Evolutionary conservation across 2,113 vertebrate genomes (phyloP).

Genomic region (Heterotis niloticus): DNA sequence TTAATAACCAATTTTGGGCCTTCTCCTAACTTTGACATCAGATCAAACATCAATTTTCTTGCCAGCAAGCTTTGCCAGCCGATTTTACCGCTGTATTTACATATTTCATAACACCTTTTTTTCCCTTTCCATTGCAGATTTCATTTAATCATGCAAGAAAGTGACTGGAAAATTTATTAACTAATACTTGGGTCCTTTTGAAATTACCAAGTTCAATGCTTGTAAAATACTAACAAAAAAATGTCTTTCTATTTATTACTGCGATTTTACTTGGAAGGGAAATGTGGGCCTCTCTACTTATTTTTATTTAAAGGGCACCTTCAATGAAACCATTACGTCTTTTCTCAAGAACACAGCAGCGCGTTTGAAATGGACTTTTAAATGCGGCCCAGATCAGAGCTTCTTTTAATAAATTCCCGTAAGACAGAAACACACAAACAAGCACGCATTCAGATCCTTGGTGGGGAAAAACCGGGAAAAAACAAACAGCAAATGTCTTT

Average conservation of each 20-base stretch:
- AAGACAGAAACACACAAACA: conserved; percentile 52
- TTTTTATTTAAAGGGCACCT: conserved; percentile 56
- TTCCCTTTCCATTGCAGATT: not conserved
- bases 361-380: conserved; percentile 43
- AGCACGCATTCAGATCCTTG: conserved; percentile 55
- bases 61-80: conserved; percentile 63
- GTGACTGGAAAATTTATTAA: conserved; percentile 1
- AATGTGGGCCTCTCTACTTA: conserved; percentile 36
- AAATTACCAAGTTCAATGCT: conserved; percentile 8
- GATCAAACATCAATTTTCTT: conserved; percentile 68
- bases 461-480: conserved; percentile 50
- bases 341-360: conserved; percentile 45
- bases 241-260: conserved; percentile 43
- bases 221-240: conserved; percentile 24
- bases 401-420: conserved; percentile 49
- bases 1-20: conserved; percentile 26
- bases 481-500: conserved; percentile 59
- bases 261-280: conserved; percentile 45
- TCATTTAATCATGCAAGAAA: not conserved
- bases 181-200: conserved; percentile 30
- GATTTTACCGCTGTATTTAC: conserved; percentile 34
- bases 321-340: conserved; percentile 59
- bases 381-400: conserved; percentile 42
- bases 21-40: conserved; percentile 69
- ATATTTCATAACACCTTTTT: not conserved